Percentiles rank a stretch among this genome's conserved stretches.
Evolutionary conservation across 1,140 invertebrate species (phyloP).

Genomic region (Hesperophylax magnus): DNA sequence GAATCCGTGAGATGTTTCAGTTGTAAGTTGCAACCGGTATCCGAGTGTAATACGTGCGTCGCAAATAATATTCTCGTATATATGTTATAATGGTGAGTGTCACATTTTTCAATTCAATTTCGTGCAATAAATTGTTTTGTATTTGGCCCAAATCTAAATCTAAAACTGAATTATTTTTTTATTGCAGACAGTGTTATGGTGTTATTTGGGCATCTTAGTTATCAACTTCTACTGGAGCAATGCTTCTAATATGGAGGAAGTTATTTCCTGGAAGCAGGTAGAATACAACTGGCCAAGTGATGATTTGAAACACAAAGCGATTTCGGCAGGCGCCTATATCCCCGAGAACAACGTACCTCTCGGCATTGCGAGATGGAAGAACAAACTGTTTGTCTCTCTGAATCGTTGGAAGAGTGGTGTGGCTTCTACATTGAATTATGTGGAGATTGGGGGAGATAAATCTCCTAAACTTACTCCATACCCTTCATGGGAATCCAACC

Average conservation of each 20-base stretch:
- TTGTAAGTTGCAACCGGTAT: too few relatives aligned
- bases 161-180: too few relatives aligned
- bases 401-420: slow-evolving; percentile 84
- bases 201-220: slow-evolving; percentile 15
- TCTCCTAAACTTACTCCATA: slow-evolving; percentile 77
- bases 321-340: slow-evolving; percentile 76
- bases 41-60: too few relatives aligned
- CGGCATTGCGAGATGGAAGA: slow-evolving; percentile 80
- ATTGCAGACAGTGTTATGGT: too few relatives aligned
- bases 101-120: too few relatives aligned
- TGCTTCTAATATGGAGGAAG: slow-evolving; percentile 65
- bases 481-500: slow-evolving; percentile 77
- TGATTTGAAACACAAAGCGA: slow-evolving; percentile 70
- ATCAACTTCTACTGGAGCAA: slow-evolving; percentile 47
- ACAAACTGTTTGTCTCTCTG: slow-evolving; percentile 84
- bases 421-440: slow-evolving; percentile 79
- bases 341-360: slow-evolving; percentile 80
- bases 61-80: too few relatives aligned
- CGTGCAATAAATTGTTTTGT: too few relatives aligned
- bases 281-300: slow-evolving; percentile 78
- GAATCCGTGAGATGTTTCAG: too few relatives aligned
- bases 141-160: too few relatives aligned
- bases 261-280: slow-evolving; percentile 78
- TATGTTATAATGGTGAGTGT: too few relatives aligned
- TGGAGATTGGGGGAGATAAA: slow-evolving; percentile 70